Conservation (phyloP, 2,888 invertebrate genomes). For the Helleia helle region DNA sequence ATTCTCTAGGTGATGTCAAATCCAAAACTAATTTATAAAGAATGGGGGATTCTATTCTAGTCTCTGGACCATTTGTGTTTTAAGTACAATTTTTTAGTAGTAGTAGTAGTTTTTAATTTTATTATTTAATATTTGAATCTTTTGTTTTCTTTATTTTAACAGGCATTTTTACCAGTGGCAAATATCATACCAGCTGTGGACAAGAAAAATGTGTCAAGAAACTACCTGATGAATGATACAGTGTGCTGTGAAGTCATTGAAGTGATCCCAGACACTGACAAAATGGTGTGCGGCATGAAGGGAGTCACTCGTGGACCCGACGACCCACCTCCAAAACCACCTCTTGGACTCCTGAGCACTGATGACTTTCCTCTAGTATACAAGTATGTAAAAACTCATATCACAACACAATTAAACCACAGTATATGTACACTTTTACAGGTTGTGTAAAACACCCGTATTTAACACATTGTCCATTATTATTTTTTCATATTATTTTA, state of each 20-base stretch:
- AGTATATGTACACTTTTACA: constrained; percentile 49
- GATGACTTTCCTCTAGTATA: constrained; percentile 88
- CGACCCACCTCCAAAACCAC: constrained; percentile 80
- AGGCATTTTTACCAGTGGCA: constrained; percentile 80
- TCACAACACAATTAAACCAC: constrained; percentile 27
- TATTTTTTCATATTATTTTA: constrained; percentile 8
- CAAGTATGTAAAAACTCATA: constrained; percentile 78
- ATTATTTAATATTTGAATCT: too few species aligned
- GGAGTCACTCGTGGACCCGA: constrained; percentile 80
- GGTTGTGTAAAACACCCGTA: constrained; percentile 23
- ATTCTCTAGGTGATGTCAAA: too few species aligned
- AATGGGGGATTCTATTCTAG: too few species aligned
- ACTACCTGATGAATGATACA: constrained; percentile 87
- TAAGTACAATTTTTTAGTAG: too few species aligned
- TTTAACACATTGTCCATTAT: constrained; percentile 3
- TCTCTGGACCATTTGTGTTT: too few species aligned
- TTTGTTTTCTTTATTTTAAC: constrained; percentile 21
- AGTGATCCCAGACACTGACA: constrained; percentile 89
- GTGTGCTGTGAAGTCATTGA: constrained; percentile 92
- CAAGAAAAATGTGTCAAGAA: constrained; percentile 84
- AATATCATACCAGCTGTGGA: constrained; percentile 85
- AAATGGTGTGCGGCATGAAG: constrained; percentile 91
- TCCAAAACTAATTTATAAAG: too few species aligned
- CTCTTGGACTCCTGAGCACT: constrained; percentile 87
- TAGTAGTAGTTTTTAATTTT: too few species aligned